Conservation (phyloP, 2,888 invertebrate genomes). For the Lasioglossum villosulum region DNA sequence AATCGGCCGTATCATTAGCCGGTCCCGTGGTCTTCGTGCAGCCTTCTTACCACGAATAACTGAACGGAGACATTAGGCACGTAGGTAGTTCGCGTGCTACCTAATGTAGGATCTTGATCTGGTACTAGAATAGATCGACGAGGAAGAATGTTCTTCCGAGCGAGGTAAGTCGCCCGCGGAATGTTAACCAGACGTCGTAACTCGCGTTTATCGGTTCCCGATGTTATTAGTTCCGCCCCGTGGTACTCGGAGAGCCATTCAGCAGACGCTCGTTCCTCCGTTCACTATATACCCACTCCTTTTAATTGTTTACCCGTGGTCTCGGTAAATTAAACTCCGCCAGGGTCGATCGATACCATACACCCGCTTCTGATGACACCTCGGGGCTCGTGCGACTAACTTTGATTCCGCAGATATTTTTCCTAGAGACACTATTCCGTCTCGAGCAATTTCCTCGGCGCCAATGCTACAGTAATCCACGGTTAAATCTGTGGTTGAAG, state of each 20-base stretch:
- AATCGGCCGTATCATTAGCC: slow-evolving; percentile 49
- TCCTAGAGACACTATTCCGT: neutral
- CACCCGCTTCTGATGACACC: slow-evolving; percentile 12
- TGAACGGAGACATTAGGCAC: slow-evolving; percentile 58
- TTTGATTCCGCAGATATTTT: neutral
- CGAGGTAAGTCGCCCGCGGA: slow-evolving; percentile 61
- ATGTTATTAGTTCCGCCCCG: slow-evolving; percentile 69
- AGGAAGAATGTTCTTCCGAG: slow-evolving; percentile 61
- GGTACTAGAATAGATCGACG: slow-evolving; percentile 62
- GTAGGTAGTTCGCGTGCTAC: slow-evolving; percentile 64
- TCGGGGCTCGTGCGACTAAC: neutral
- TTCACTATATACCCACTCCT: slow-evolving; percentile 54
- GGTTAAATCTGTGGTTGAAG: neutral
- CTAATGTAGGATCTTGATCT: slow-evolving; percentile 59
- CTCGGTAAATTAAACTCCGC: slow-evolving; percentile 54
- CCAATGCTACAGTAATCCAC: neutral
- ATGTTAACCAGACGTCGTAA: slow-evolving; percentile 72
- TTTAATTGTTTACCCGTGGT: slow-evolving; percentile 62
- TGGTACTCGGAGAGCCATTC: slow-evolving; percentile 58
- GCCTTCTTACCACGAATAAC: slow-evolving; percentile 49
- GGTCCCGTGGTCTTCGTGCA: slow-evolving; percentile 36
- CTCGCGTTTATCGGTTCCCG: slow-evolving; percentile 69
- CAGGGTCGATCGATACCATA: slow-evolving; percentile 54
- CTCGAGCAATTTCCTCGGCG: neutral
- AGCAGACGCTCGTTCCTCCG: slow-evolving; percentile 51